phyloP scores from a whole-genome alignment of 2,888 invertebrate genomes.

The Lymantria dispar region DNA sequence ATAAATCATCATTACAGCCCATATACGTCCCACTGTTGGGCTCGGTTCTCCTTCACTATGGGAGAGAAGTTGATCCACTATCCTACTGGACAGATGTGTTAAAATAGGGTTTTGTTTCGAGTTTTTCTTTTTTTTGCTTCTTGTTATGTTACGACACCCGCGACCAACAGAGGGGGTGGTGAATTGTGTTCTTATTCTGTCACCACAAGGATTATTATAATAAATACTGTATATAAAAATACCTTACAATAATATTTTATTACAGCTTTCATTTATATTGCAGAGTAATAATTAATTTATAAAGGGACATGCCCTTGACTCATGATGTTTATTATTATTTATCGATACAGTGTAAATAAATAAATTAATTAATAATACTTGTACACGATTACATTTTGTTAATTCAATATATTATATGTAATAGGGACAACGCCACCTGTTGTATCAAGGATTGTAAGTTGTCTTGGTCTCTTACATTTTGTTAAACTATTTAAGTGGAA shows the following conservation, averaged over 20 bases:
- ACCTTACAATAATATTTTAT: background rate
- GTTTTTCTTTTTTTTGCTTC: too few species aligned
- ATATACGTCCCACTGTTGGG: too few species aligned
- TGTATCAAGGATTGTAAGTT: background rate
- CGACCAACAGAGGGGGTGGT: too few species aligned
- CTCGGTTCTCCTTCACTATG: too few species aligned
- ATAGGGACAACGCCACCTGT: conserved; percentile 1
- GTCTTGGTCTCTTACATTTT: background rate
- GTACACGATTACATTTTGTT: conserved; percentile 16
- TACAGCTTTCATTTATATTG: background rate
- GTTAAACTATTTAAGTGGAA: too few species aligned
- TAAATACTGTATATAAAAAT: background rate
- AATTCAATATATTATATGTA: conserved; percentile 14
- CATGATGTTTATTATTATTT: conserved; percentile 12
- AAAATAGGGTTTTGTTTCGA: too few species aligned
- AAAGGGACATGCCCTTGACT: conserved; percentile 18
- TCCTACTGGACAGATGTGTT: too few species aligned
- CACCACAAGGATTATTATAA: too few species aligned
- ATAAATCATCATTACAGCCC: too few species aligned
- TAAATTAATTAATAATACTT: conserved; percentile 10
- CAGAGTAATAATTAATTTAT: conserved; percentile 4
- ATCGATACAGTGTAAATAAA: conserved; percentile 22
- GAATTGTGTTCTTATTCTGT: too few species aligned
- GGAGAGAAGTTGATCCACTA: too few species aligned
- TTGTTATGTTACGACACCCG: too few species aligned